phyloP scores from a whole-genome alignment of 2,888 invertebrate genomes.

The Caenorhabditis auriculariae region DNA sequence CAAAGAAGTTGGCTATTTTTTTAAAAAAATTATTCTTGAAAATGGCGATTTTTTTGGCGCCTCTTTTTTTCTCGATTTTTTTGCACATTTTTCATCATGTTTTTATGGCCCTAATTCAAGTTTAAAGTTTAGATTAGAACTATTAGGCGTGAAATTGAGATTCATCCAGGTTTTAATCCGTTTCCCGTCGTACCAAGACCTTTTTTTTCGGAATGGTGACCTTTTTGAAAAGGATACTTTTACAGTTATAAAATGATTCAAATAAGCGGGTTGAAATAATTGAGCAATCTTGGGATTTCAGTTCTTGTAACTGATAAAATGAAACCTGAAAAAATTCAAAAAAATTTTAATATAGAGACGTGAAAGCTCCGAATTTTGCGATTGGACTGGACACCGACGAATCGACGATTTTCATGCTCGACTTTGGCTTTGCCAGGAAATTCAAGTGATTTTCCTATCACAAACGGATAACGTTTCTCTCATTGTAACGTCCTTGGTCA shows the following conservation, averaged over 20 bases:
- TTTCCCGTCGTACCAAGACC: no score
- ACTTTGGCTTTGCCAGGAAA: conserved; percentile 57
- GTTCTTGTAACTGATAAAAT: not conserved
- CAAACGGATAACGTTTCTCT: not conserved
- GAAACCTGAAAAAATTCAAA: not conserved
- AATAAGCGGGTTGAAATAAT: not conserved
- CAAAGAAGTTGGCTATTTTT: not conserved
- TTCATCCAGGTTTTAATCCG: no score
- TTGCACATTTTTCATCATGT: no score
- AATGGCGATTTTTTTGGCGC: no score
- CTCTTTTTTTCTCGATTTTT: no score
- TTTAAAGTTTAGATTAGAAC: no score
- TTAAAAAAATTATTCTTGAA: no score
- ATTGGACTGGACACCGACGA: conserved; percentile 42
- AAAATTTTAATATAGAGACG: conserved; percentile 31
- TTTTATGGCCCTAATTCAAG: no score
- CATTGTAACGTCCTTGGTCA: not conserved
- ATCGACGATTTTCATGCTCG: conserved; percentile 51
- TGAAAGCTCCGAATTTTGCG: conserved; percentile 58
- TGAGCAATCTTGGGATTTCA: not conserved
- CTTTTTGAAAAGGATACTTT: no score
- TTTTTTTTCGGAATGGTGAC: no score
- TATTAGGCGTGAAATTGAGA: no score
- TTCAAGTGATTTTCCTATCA: conserved; percentile 38
- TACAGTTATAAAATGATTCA: not conserved